These are phyloP conservation scores for Metopolophium dirhodum DNA, from an alignment of 1,140 invertebrate species.

Conservation along the genomic window DNA sequence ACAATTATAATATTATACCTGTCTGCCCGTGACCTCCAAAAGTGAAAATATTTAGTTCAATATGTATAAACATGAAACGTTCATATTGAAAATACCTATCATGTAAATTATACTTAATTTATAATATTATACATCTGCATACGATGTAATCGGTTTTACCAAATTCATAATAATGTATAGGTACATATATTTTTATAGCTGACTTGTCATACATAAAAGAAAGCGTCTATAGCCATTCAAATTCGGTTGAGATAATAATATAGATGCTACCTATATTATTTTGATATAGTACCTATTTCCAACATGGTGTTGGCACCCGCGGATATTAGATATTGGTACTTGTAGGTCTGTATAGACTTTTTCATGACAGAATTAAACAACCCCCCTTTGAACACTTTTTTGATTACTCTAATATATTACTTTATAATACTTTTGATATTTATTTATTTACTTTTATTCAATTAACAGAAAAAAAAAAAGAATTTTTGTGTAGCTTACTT, in stretches of 20 bases:
- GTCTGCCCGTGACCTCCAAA: not conserved
- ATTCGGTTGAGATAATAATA: not conserved
- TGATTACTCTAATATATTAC: not conserved
- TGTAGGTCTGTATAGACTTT: too few relatives aligned
- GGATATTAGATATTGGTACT: not conserved
- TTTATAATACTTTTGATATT: too few relatives aligned
- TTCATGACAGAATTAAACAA: not conserved
- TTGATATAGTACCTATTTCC: not conserved
- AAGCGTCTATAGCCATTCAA: not conserved
- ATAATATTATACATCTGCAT: not conserved
- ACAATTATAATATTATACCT: not conserved
- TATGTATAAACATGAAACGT: not conserved
- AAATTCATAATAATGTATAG: too few relatives aligned
- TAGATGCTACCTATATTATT: not conserved
- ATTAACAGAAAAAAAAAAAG: not conserved
- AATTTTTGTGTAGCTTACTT: too few relatives aligned
- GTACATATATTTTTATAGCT: not conserved
- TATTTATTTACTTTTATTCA: not conserved
- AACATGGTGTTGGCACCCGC: not conserved
- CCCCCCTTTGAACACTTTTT: not conserved
- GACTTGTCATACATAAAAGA: not conserved
- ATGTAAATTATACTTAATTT: not conserved
- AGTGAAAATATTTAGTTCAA: not conserved
- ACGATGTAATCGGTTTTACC: too few relatives aligned
- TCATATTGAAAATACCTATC: not conserved